Evolutionary conservation across 2,888 invertebrate species (phyloP).

Genomic region (Cerceris rybyensis): DNA sequence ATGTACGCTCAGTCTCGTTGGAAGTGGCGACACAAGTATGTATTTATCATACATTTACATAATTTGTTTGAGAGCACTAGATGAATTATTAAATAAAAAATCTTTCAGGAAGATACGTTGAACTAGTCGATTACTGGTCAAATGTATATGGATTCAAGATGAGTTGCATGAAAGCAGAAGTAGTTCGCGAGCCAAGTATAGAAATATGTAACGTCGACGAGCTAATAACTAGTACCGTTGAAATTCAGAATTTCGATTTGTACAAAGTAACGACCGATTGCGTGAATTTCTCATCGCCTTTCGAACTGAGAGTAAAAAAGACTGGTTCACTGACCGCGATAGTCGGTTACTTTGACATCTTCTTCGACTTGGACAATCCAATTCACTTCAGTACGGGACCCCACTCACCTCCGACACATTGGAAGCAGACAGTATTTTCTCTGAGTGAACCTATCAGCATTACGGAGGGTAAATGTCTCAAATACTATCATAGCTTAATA

Average conservation of each 20-base stretch:
- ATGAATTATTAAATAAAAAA: neutral
- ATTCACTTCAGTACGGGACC: slow-evolving; percentile 92
- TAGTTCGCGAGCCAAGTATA: slow-evolving; percentile 89
- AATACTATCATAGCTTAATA: no score
- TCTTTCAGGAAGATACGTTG: slow-evolving; percentile 86
- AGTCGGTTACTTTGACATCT: slow-evolving; percentile 95
- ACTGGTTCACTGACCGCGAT: slow-evolving; percentile 90
- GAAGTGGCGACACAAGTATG: slow-evolving; percentile 88
- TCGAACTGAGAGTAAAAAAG: slow-evolving; percentile 86
- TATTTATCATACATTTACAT: slow-evolving; percentile 20
- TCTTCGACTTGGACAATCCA: slow-evolving; percentile 88
- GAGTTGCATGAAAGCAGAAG: slow-evolving; percentile 94
- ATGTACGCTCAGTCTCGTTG: slow-evolving; percentile 91
- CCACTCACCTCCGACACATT: slow-evolving; percentile 89
- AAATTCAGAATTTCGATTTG: slow-evolving; percentile 85
- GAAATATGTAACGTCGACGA: slow-evolving; percentile 83
- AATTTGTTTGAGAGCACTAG: neutral
- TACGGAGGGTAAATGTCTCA: slow-evolving; percentile 83
- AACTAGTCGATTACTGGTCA: slow-evolving; percentile 93
- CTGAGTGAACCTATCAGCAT: slow-evolving; percentile 89
- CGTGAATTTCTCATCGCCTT: slow-evolving; percentile 88
- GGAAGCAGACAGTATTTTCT: slow-evolving; percentile 97
- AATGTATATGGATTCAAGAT: slow-evolving; percentile 97
- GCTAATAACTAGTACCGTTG: slow-evolving; percentile 75
- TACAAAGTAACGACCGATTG: slow-evolving; percentile 88